Evolutionary conservation across 2,113 vertebrate species (phyloP), one percentile per base, ranked within the genome.

Genomic region (Podarcis muralis): DNA sequence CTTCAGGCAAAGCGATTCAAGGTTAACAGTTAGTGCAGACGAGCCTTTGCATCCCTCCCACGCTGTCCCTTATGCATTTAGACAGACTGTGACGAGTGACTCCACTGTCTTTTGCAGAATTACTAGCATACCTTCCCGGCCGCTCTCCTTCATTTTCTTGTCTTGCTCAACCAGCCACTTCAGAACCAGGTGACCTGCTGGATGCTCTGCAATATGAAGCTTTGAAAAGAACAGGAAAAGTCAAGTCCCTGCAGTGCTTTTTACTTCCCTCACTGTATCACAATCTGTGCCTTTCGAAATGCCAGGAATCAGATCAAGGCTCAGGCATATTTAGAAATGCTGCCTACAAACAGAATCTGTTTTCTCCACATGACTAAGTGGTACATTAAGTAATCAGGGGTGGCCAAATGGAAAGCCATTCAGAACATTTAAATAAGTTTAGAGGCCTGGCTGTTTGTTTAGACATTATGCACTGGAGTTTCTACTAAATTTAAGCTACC

Each of bases 161-260:
- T 99, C 99, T 96, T 99, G 98, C 83, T 99, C 98, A 78, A 99
- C 97, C 89, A 99, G 95, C 99, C 99, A 99, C 84, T 99, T 99
- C 89, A 99, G 97, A 93, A 99, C 98, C 27, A 99, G 96, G 93
- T 99, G 99, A 88, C 99, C 99, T 15, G 98, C 98, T 0, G 98
- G 98, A 94, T 99, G 99, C 85, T 99, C 99, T 0, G 97, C 98
- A 94, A 99, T 93, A 91, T 99, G 99, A 88, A 99, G 97, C 99
- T 99, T 88, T 30, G 48, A 93, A 93, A 35, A 40, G 12, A 90
- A 62, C 53, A 92, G 66, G 59, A 53, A 89, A 81, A 81, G 6
- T 0, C 62, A 78, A 90, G 81, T 0, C 1, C 18, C 78, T 83
- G 92, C 87, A 78, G 78, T 6, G 1, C 6, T 90, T 25, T 86